Evolutionary conservation across 2,888 invertebrate species (phyloP), one percentile per base, ranked within the genome.

Genomic region (Stenolophus ochropezus): DNA sequence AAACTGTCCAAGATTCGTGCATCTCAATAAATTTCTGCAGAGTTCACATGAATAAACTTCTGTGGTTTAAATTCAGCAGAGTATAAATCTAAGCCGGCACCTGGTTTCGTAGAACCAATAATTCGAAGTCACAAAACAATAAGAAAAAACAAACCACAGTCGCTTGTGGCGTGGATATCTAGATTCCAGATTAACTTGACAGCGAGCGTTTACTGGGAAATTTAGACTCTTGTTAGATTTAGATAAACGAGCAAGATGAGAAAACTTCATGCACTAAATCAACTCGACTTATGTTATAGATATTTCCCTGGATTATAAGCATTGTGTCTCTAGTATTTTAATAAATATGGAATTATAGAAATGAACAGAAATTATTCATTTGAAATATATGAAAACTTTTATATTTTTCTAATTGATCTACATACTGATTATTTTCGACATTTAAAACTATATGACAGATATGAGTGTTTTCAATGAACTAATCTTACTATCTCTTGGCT

Each of bases 131-230:
- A 23, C 23, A 21, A 58, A 58, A 58, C 58, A 58, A 58, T 58
- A 58, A 58, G 58, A 25, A 58, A 58, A 58, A 58, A 23, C 58
- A 58, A 58, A 58, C 58, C 58, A 23, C 58, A 58, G 58, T 58
- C 58, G 21, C 58, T 21, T 16, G 23, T 21, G 6, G 58, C n/a
- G 23, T 23, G 18, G 58, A 58, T 58, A 58, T 58, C 58, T 58
- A 58, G 58, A 58, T 58, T 58, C 23, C 23, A 58, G 58, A 58
- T 58, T 58, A 58, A 58, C 58, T 20, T 58, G 58, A 58, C 58
- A 58, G 23, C 58, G 23, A 58, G 25, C 23, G 58, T 14, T 51
- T 20, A 20, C 58, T 21, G 23, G 58, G 58, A 21, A 58, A 58
- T 58, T 58, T 25, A 58, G 56, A 56, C 11, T 14, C 56, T 56